Evolutionary conservation across 2,888 invertebrate species (phyloP).

Genomic region (Chaitophorus viminalis): DNA sequence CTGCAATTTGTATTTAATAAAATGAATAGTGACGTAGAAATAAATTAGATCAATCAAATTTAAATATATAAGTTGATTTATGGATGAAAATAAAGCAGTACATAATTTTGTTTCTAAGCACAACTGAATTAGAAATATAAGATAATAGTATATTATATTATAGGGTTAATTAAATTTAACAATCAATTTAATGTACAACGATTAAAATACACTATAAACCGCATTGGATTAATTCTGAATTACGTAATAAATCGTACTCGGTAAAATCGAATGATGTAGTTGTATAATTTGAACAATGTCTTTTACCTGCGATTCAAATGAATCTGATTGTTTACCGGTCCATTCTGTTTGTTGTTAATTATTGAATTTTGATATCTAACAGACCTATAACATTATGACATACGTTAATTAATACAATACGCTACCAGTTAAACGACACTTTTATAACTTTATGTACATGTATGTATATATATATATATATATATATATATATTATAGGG

Average conservation of each 20-base stretch:
- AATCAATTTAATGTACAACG: too few relatives aligned
- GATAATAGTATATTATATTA: neutral
- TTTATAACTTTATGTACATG: too few relatives aligned
- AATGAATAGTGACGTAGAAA: neutral
- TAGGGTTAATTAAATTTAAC: neutral
- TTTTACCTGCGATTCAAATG: constrained; percentile 44
- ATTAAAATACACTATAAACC: too few relatives aligned
- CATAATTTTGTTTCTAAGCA: neutral
- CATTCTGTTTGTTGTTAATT: constrained; percentile 34
- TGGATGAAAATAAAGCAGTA: neutral
- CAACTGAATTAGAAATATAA: neutral
- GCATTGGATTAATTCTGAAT: too few relatives aligned
- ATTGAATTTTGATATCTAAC: constrained; percentile 33
- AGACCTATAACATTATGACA: constrained; percentile 29
- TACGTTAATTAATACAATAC: neutral
- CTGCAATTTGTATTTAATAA: constrained; percentile 14
- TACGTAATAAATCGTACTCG: too few relatives aligned
- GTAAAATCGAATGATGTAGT: neutral
- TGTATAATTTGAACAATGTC: neutral
- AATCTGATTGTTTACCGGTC: constrained; percentile 7
- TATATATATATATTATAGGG: too few relatives aligned
- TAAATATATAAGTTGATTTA: neutral
- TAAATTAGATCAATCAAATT: neutral
- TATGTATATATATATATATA: too few relatives aligned
- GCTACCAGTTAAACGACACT: neutral